phyloP scores from a whole-genome alignment of 2,113 vertebrate species.

The Notiomystis cincta region DNA sequence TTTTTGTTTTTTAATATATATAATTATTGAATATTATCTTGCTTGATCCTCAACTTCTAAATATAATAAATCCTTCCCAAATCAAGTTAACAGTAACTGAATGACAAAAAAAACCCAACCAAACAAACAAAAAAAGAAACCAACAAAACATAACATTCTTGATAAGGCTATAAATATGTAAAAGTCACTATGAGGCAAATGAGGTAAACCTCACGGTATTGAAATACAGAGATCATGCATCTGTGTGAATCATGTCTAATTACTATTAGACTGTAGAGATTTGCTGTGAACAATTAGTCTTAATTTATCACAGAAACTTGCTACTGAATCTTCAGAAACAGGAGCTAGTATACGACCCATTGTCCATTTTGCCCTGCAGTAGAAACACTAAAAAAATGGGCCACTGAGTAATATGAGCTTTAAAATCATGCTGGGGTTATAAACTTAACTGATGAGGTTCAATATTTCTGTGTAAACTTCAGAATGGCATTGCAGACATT shows the following conservation, averaged over 20 bases:
- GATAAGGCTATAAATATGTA: neutral
- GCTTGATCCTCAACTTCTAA: neutral
- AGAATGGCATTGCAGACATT: neutral
- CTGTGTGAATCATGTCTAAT: neutral
- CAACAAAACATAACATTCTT: neutral
- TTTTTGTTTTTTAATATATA: no score
- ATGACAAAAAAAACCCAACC: rapidly evolving
- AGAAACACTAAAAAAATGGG: neutral
- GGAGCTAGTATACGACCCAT: neutral
- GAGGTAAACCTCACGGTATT: neutral
- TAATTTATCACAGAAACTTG: neutral
- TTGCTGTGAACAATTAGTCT: neutral
- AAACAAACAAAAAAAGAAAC: neutral
- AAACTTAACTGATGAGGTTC: neutral
- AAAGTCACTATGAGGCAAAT: neutral
- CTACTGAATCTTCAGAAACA: neutral
- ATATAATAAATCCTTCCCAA: neutral
- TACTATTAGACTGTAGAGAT: neutral
- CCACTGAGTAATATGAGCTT: neutral
- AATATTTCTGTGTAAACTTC: neutral
- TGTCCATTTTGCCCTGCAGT: neutral
- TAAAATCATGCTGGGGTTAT: neutral
- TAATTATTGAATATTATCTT: neutral
- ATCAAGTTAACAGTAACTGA: neutral
- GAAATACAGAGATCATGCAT: neutral